A percentile compares a stretch with the other conserved stretches of the same genome.
Evolutionary conservation across 1,140 invertebrate species (phyloP).

Genomic region (Papilio helenus): DNA sequence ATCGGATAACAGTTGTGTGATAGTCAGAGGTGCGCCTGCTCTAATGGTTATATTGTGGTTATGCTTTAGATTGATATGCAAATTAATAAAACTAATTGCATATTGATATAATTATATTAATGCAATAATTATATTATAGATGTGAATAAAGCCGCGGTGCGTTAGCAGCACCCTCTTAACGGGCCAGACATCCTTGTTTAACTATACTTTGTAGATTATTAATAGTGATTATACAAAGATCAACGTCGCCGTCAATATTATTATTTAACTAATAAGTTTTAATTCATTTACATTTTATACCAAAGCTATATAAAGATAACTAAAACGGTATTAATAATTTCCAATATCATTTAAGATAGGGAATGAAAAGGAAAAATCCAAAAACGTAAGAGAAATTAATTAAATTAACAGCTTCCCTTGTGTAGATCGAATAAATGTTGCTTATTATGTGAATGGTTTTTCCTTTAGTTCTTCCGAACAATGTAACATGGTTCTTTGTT

Average conservation of each 20-base stretch:
- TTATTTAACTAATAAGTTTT: background rate
- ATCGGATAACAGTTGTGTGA: no score
- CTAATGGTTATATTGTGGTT: no score
- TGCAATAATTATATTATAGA: no score
- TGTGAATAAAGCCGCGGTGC: no score
- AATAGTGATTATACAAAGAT: background rate
- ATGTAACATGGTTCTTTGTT: constrained; percentile 2
- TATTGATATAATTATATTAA: no score
- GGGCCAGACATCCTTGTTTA: no score
- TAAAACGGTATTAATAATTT: background rate
- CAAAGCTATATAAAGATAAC: background rate
- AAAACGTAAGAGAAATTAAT: background rate
- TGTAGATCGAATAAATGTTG: background rate
- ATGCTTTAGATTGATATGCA: no score
- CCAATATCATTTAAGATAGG: background rate
- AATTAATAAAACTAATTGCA: no score
- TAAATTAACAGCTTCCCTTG: background rate
- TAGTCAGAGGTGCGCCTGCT: no score
- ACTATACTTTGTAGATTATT: no score
- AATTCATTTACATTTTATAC: background rate
- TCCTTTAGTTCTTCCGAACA: constrained; percentile 1
- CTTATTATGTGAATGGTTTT: background rate
- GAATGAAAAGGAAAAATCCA: background rate
- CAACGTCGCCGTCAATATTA: background rate
- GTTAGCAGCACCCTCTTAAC: no score